These are phyloP conservation scores for Cirrhinus molitorella DNA, from an alignment of 2,797 vertebrate species.

Conservation along the genomic window DNA sequence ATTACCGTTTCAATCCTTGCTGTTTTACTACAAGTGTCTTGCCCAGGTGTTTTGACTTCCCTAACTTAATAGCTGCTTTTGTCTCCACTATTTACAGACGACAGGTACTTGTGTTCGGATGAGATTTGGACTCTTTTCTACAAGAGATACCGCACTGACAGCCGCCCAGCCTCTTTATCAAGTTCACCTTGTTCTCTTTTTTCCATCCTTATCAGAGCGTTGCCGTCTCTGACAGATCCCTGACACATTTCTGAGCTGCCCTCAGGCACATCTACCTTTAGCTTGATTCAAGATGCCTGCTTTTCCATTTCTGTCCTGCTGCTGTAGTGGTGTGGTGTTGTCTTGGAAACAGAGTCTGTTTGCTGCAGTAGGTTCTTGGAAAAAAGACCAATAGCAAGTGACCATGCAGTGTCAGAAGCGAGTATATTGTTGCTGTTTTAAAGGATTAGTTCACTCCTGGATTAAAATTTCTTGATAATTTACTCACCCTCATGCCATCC, in stretches of 20 bases:
- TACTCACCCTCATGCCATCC: too few relatives aligned
- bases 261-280: slow-evolving; percentile 1
- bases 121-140: not conserved
- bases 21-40: too few relatives aligned
- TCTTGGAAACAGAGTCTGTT: slow-evolving; percentile 8
- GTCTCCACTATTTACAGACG: not conserved
- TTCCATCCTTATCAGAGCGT: not conserved
- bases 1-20: not conserved
- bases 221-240: not conserved
- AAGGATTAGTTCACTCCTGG: too few relatives aligned
- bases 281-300: not conserved
- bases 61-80: not conserved
- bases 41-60: too few relatives aligned
- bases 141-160: not conserved
- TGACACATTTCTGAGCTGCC: not conserved
- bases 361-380: not conserved
- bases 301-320: slow-evolving; percentile 1
- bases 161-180: not conserved
- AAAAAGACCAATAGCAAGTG: not conserved
- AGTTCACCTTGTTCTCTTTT: not conserved
- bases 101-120: not conserved
- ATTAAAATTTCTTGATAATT: too few relatives aligned
- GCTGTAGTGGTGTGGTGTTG: not conserved
- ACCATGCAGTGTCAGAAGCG: not conserved
- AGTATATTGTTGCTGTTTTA: too few relatives aligned